A percentile compares a stretch with the other conserved stretches of the same genome.
phyloP scores from a whole-genome alignment of 2,797 vertebrate species.

The Dryobates pubescens region DNA sequence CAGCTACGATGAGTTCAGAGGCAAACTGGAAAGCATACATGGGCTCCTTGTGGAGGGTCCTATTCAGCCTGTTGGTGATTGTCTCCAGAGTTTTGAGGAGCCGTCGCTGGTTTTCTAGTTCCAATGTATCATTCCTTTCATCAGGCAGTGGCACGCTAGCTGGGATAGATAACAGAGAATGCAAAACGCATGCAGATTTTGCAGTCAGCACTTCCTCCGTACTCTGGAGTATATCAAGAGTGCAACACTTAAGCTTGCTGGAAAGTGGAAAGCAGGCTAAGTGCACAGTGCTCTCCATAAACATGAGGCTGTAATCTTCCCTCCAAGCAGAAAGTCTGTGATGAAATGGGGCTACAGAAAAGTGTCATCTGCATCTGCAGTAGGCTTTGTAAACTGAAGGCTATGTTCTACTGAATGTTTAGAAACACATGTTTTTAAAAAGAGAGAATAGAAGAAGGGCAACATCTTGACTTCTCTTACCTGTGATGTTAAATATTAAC shows the following conservation, averaged over 20 bases:
- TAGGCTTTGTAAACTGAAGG: neutral
- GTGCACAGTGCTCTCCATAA: neutral
- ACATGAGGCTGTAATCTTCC: neutral
- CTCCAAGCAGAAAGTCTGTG: neutral
- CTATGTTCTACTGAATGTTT: neutral
- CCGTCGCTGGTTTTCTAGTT: constrained; percentile 91
- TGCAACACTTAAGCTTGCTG: neutral
- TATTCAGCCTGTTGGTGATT: constrained; percentile 92
- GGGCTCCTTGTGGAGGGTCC: constrained; percentile 90
- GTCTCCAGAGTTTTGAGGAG: constrained; percentile 92
- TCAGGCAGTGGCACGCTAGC: constrained; percentile 94
- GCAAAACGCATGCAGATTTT: neutral
- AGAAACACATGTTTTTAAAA: neutral
- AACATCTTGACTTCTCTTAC: constrained; percentile 73
- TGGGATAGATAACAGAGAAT: constrained; percentile 80
- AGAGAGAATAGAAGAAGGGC: neutral
- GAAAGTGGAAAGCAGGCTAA: neutral
- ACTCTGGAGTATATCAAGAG: neutral
- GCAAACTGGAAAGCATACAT: constrained; percentile 91
- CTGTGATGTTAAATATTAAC: constrained; percentile 97
- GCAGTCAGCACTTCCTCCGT: neutral
- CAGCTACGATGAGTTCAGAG: constrained; percentile 91
- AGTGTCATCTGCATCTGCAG: neutral
- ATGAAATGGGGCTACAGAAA: neutral
- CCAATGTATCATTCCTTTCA: constrained; percentile 93